Evolutionary conservation across 2,888 invertebrate genomes (phyloP).

Genomic region (Slavum lentiscoides): DNA sequence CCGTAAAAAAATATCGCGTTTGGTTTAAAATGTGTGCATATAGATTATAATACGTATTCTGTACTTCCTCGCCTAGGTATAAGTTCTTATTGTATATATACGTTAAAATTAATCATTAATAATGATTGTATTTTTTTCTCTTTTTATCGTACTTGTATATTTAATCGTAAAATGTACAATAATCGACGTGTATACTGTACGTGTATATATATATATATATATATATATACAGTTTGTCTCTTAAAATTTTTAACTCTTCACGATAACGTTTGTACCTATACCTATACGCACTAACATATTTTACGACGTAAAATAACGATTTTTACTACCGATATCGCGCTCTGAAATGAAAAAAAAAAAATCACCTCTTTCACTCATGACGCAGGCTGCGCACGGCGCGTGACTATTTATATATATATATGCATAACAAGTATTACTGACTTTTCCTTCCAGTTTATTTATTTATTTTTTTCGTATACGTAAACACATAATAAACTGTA

Average conservation of each 20-base stretch:
- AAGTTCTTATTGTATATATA: background rate
- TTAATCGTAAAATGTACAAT: background rate
- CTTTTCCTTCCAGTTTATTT: no score
- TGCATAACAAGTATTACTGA: background rate
- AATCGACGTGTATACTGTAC: background rate
- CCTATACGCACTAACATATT: background rate
- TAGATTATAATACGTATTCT: background rate
- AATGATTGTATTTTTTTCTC: background rate
- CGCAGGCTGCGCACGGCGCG: background rate
- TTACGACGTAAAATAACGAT: background rate
- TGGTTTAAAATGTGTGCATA: no score
- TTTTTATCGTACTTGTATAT: background rate
- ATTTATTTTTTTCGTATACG: no score
- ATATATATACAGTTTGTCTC: background rate
- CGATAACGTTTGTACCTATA: background rate
- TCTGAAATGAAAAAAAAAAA: slow-evolving; percentile 3
- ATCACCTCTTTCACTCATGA: background rate
- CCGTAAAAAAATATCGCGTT: no score
- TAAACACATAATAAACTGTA: background rate
- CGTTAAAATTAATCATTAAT: background rate
- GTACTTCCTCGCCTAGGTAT: no score
- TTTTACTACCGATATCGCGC: slow-evolving; percentile 1
- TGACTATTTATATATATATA: background rate
- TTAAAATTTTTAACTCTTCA: background rate
- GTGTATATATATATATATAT: no score